These are phyloP conservation scores for Myocastor coypus DNA, from an alignment of 2,113 vertebrate species.

Conservation along the genomic window DNA sequence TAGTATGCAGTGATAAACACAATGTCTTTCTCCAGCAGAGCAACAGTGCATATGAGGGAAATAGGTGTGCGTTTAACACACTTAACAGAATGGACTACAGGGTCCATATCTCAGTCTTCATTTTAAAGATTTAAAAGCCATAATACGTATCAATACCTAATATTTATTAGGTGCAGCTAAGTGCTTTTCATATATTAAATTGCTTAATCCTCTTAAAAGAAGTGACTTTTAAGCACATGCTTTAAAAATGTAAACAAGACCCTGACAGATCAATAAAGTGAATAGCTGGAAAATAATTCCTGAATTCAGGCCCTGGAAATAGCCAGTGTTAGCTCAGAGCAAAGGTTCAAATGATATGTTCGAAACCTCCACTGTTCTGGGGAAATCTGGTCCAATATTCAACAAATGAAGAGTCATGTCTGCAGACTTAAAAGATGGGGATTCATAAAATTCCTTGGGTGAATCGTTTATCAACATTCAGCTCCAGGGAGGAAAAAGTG, in stretches of 20 bases:
- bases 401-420: not conserved
- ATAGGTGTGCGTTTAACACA: not conserved
- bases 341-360: constrained; percentile 2
- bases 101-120: not conserved
- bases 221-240: not conserved
- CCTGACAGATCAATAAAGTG: not conserved
- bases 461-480: constrained; percentile 46
- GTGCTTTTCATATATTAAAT: not conserved
- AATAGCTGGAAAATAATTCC: not conserved
- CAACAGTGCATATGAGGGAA: not conserved
- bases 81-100: not conserved
- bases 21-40: not conserved
- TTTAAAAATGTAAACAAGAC: constrained; percentile 14
- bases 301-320: not conserved
- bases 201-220: not conserved
- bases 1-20: not conserved
- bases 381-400: not conserved
- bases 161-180: not conserved
- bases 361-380: not conserved
- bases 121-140: constrained; percentile 16
- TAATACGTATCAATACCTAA: constrained; percentile 1
- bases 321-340: not conserved
- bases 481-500: not conserved
- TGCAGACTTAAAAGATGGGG: constrained; percentile 38
- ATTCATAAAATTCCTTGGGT: constrained; percentile 47